A percentile compares a stretch with the other conserved stretches of the same genome.
Evolutionary conservation across 2,113 vertebrate species (phyloP).

Genomic region (Pseudonaja textilis): DNA sequence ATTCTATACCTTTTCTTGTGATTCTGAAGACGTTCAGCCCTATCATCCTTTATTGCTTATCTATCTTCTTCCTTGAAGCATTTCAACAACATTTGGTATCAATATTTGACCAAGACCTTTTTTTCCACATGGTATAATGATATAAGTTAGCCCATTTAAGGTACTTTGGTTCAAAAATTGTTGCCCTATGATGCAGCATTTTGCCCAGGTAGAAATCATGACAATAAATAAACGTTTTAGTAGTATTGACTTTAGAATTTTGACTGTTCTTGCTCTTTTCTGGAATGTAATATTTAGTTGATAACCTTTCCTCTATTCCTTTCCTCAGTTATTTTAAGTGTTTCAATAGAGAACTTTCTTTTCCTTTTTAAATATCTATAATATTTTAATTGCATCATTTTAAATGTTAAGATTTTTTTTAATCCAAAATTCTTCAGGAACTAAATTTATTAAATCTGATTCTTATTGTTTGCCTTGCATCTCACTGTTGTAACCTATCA

Average conservation of each 20-base stretch:
- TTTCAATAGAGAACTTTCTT: neutral
- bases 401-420: neutral
- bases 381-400: neutral
- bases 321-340: neutral
- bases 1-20: no score
- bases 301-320: neutral
- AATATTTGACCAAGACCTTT: no score
- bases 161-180: no score
- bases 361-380: neutral
- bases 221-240: no score
- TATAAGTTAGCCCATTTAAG: no score
- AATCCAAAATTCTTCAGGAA: neutral
- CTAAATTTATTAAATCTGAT: neutral
- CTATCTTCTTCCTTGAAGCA: no score
- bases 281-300: neutral
- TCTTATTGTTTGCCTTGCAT: neutral
- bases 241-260: neutral
- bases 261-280: neutral
- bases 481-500: neutral
- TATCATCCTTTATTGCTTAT: no score
- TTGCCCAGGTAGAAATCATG: no score
- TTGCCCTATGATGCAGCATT: no score
- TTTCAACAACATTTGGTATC: no score
- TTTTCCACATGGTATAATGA: no score
- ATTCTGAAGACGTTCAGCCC: no score